Conservation (phyloP, 2,888 invertebrate genomes). For the Diaperis boleti region DNA sequence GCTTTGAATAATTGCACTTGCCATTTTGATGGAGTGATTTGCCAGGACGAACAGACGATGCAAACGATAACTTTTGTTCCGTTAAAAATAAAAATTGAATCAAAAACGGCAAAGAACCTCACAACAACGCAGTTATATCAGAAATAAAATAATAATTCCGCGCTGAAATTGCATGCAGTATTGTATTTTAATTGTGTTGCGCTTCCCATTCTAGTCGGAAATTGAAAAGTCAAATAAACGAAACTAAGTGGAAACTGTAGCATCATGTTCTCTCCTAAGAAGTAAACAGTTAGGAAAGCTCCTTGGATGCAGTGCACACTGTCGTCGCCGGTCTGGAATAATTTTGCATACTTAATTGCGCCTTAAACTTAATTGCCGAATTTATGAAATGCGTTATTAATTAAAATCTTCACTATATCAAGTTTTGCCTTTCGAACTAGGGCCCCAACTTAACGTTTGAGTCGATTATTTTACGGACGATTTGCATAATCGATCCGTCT, state of each 20-base stretch:
- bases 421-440: conserved; percentile 24
- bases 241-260: conserved; percentile 52
- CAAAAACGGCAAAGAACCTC: too few species aligned
- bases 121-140: too few species aligned
- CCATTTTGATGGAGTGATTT: too few species aligned
- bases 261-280: conserved; percentile 48
- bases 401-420: conserved; percentile 50
- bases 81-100: too few species aligned
- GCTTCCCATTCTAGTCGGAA: conserved; percentile 30
- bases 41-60: too few species aligned
- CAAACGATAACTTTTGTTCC: conserved; percentile 15
- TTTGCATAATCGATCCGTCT: conserved; percentile 21
- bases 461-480: conserved; percentile 12
- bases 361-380: conserved; percentile 51
- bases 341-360: conserved; percentile 55
- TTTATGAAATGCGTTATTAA: conserved; percentile 54
- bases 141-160: neutral
- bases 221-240: conserved; percentile 54
- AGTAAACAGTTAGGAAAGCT: conserved; percentile 48
- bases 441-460: conserved; percentile 20
- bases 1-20: too few species aligned
- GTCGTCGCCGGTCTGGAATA: conserved; percentile 50
- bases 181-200: conserved; percentile 12
- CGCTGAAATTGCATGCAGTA: neutral
- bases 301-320: conserved; percentile 43